Percentiles rank a stretch among this genome's conserved stretches.
Evolutionary conservation across 1,140 invertebrate species (phyloP).

Genomic region (Lanistes nyassanus): DNA sequence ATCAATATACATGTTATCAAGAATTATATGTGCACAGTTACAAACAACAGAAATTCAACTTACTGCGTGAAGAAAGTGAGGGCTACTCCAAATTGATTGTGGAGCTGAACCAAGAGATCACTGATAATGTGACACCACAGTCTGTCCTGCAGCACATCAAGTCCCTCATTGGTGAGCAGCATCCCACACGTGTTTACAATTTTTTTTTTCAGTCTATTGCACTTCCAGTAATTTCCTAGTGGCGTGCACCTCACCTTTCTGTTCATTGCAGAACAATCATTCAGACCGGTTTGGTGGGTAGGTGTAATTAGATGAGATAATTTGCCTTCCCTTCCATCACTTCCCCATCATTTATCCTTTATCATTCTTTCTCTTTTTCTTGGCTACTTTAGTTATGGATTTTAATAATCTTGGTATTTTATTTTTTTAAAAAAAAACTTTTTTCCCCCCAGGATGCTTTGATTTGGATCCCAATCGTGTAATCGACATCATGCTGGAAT

Average conservation of each 20-base stretch:
- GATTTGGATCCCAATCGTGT: constrained; percentile 99
- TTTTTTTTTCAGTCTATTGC: too few relatives aligned
- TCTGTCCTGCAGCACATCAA: constrained; percentile 68
- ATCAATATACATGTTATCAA: constrained; percentile 6
- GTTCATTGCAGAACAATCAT: neutral
- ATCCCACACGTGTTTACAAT: too few relatives aligned
- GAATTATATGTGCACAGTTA: constrained; percentile 76
- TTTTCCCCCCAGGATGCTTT: constrained; percentile 85
- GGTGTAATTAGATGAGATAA: too few relatives aligned
- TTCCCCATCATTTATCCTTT: too few relatives aligned
- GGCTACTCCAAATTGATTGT: constrained; percentile 97
- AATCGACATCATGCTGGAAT: constrained; percentile 94
- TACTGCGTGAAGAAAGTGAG: constrained; percentile 98
- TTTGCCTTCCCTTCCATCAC: too few relatives aligned
- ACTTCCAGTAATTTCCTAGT: too few relatives aligned
- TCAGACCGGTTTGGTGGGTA: neutral
- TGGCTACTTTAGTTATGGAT: too few relatives aligned
- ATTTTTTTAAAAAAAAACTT: constrained; percentile 6
- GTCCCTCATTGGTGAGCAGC: constrained; percentile 72
- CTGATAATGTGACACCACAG: constrained; percentile 48
- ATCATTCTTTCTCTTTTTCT: too few relatives aligned
- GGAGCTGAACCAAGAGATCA: constrained; percentile 86
- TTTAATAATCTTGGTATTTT: too few relatives aligned
- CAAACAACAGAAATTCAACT: constrained; percentile 98
- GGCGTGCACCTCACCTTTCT: too few relatives aligned